Evolutionary conservation across 2,888 invertebrate species (phyloP), one percentile per base, ranked within the genome.

Genomic region (Xestobium rufovillosum): DNA sequence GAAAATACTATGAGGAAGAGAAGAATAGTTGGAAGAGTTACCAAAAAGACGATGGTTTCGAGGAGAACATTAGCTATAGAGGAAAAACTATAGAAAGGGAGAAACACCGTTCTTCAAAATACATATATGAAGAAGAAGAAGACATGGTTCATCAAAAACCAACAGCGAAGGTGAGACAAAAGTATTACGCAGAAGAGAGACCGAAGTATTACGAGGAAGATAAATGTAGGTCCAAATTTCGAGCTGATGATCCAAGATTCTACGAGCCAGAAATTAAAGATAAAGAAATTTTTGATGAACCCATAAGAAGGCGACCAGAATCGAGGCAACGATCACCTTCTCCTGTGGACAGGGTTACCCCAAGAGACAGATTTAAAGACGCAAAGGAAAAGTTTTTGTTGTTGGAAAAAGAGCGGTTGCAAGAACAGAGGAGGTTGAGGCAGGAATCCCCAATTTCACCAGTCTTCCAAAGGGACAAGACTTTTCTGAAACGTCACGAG

Each of bases 371-470:
- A 39, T 87, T 88, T 65, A 81, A 84, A 52, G 87, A 87, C 52
- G 87, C 88, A 29, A 87, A 87, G 63, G 85, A 88, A 55, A 87
- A 87, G 65, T 88, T 88, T 59, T 73, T 81, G 61, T 76, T 83
- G 44, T 72, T 88, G 63, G 88, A 88, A 58, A 71, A 80, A 42
- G 80, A 83, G 51, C 68, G 76, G 38, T 70, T 77, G 44, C 74
- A 73, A 45, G 69, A 72, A 47, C 73, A 75, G 52, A 48, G 47
- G 14, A 43, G 48, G 26, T 37, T 47, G 23, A 48, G 51, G 0
- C 27, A 25, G 2, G 36, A 35, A 27, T 25, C 41, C 39, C 26
- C 34, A 42, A 59, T 60, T 38, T 58, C 60, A 2, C 60, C 60
- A 2, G 47, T 49, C 6, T 12, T 14, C 17, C 19, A n/a, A 34